Evolutionary conservation across 2,888 invertebrate species (phyloP), one percentile per base, ranked within the genome.

Genomic region (Smittia sp.): DNA sequence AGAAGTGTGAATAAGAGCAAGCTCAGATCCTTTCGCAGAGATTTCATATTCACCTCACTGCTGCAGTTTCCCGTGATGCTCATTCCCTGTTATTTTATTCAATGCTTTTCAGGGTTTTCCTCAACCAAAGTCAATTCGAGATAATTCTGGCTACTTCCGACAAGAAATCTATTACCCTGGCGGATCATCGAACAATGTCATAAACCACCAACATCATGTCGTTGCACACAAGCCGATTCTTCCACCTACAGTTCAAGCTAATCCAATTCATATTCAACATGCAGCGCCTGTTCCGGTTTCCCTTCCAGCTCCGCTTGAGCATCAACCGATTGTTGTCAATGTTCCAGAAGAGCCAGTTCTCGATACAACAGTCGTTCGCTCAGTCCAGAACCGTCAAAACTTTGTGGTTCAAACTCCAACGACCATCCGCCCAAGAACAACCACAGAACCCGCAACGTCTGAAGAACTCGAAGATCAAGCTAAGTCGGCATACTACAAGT

Each of bases 401-500:
- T 2, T 46, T 3, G 52, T n/a, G n/a, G 52, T 18, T 32, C 32
- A 32, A 32, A 9, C 32, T 75, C 13, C 11, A 75, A 24, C 70
- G 38, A 46, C 67, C 9, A 6, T 13, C 13, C 27, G 20, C 39
- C 38, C 32, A 15, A 7, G 22, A 66, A 22, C 69, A 15, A 72
- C 46, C 6, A 18, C 9, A 9, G 69, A 76, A 66, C 74, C 75
- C 0, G 77, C 77, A 0, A 76, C 75, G 58, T 77, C 76, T 7
- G 78, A 77, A 46, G 9, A 77, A 1, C 78, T 79, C 74, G 75
- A 75, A 1, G 69, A 78, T 18, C 83, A 84, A 77, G 83, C 83
- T 15, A 79, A 80, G 75, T 82, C 76, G 74, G 85, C 85, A 1
- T 80, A 84, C 66, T 86, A 86, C 76, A 54, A 78, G 0, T 86